Evolutionary conservation across 2,113 vertebrate genomes (phyloP).

Genomic region (Gracilinanus agilis): DNA sequence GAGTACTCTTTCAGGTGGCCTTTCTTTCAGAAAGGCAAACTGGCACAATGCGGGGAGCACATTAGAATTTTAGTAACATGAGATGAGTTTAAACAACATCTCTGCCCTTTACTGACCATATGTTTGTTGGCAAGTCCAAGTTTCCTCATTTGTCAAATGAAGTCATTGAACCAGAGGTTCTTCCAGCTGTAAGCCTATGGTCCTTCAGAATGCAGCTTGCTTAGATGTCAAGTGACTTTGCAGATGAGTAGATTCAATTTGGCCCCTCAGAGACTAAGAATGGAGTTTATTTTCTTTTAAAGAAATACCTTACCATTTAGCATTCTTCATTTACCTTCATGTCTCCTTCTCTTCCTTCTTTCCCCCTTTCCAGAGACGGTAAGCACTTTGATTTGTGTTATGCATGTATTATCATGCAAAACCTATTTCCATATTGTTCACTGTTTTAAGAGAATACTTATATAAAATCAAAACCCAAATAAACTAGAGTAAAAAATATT

Average conservation of each 20-base stretch:
- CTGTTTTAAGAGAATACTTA: too few species aligned
- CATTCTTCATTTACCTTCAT: not conserved
- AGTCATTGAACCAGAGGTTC: not conserved
- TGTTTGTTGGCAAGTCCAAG: not conserved
- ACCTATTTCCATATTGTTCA: too few species aligned
- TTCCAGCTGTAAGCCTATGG: not conserved
- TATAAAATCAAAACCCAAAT: too few species aligned
- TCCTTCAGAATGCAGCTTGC: not conserved
- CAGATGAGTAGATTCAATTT: not conserved
- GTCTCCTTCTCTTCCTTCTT: too few species aligned
- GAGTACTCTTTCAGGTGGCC: constrained; percentile 6
- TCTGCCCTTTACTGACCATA: not conserved
- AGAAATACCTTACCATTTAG: not conserved
- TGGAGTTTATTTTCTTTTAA: not conserved
- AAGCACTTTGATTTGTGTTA: too few species aligned
- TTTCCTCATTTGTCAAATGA: not conserved
- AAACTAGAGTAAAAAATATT: too few species aligned
- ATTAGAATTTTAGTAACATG: not conserved
- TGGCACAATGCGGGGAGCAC: not conserved
- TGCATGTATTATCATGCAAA: too few species aligned
- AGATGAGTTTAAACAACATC: too few species aligned
- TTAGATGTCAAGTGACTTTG: not conserved
- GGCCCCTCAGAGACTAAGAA: not conserved
- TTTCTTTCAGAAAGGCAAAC: not conserved
- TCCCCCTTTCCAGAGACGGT: too few species aligned